These are phyloP conservation scores for Rhabdomys pumilio DNA, from an alignment of 2,797 vertebrate genomes.

Conservation along the genomic window DNA sequence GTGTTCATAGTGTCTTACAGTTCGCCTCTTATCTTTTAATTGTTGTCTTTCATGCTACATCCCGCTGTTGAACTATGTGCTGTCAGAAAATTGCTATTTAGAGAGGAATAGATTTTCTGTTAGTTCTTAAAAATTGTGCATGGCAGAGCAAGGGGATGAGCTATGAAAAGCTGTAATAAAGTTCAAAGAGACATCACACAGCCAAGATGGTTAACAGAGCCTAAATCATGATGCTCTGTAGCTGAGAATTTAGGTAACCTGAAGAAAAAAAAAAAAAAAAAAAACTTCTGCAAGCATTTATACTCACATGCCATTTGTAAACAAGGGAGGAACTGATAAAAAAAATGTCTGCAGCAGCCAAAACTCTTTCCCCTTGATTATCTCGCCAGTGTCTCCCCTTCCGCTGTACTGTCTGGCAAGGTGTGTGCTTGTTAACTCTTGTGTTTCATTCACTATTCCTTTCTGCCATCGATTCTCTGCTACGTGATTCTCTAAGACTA, in stretches of 20 bases:
- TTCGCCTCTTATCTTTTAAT: background rate
- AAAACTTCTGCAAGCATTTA: background rate
- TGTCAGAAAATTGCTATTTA: background rate
- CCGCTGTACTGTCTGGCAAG: background rate
- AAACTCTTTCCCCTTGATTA: background rate
- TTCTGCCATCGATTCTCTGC: background rate
- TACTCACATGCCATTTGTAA: background rate
- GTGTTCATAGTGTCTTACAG: background rate
- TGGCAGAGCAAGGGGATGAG: background rate
- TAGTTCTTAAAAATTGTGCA: background rate
- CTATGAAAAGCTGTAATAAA: background rate
- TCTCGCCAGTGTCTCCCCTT: background rate
- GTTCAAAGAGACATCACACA: background rate
- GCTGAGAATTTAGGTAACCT: background rate
- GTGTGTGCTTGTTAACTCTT: background rate
- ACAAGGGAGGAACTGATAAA: background rate
- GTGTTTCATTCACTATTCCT: background rate
- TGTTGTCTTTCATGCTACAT: background rate
- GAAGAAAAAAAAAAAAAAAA: background rate
- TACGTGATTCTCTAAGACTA: background rate
- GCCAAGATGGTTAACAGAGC: background rate
- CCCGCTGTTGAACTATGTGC: background rate
- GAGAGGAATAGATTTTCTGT: background rate
- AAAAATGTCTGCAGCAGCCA: background rate
- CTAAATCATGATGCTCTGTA: background rate